phyloP scores from a whole-genome alignment of 2,888 invertebrate genomes.

The Epirrhoe alternata region DNA sequence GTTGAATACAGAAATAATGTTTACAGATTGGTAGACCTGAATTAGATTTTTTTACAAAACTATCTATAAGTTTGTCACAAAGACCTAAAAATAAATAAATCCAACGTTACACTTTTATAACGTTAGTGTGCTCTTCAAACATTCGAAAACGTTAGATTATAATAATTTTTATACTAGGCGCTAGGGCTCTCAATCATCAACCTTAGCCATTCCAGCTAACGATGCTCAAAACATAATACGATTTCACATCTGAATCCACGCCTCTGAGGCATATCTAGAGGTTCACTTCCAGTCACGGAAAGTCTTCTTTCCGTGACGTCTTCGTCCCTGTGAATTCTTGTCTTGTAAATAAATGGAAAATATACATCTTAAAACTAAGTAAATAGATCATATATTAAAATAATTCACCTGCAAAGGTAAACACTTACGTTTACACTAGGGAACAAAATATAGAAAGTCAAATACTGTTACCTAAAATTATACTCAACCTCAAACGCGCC shows the following conservation, averaged over 20 bases:
- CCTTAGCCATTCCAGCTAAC: conserved; percentile 16
- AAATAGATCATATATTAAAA: conserved; percentile 47
- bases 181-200: conserved; percentile 13
- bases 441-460: conserved; percentile 67
- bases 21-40: conserved; percentile 50
- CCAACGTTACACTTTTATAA: conserved; percentile 42
- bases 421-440: conserved; percentile 51
- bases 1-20: conserved; percentile 53
- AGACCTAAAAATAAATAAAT: conserved; percentile 45
- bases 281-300: conserved; percentile 15
- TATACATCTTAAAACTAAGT: conserved; percentile 45
- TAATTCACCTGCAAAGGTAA: conserved; percentile 50
- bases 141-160: conserved; percentile 33
- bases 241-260: conserved; percentile 26
- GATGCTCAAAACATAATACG: conserved; percentile 27
- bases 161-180: conserved; percentile 2
- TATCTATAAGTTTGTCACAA: conserved; percentile 55
- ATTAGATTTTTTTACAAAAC: conserved; percentile 56
- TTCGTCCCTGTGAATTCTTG: conserved; percentile 12
- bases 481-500: conserved; percentile 16
- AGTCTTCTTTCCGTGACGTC: no score
- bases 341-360: conserved; percentile 43
- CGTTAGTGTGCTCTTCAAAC: conserved; percentile 6
- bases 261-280: conserved; percentile 29
- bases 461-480: conserved; percentile 67